Evolutionary conservation across 2,797 vertebrate species (phyloP), one percentile per base, ranked within the genome.

Genomic region (Delichon dasypus): DNA sequence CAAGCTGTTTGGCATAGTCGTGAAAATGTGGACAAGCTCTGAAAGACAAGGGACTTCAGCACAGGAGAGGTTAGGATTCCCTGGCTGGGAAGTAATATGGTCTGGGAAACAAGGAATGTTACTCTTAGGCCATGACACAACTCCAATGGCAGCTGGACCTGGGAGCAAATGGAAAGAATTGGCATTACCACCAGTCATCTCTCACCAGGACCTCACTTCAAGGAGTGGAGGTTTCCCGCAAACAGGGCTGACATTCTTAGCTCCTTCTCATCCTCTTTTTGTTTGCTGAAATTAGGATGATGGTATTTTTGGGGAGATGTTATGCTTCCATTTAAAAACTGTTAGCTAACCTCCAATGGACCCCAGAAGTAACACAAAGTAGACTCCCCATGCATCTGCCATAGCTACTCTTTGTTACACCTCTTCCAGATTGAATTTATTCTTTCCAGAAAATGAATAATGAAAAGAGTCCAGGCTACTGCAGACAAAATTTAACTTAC

Each of bases 111-210:
- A 67, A 36, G 17, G 18, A 74, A 36, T 71, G 23, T 47, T 71
- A 5, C 13, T 74, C 2, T 71, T 57, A 42, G 1, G 0, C 29
- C 64, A n/a, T 2, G 1, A 8, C 1, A 1, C 6, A 60, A 20
- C 20, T 21, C 26, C 14, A 61, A 0, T 19, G 17, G 45, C 19
- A 57, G 13, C 18, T 75, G 54, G 48, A 76, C 18, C 25, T 38
- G 14, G 22, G 18, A 17, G 7, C 32, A 40, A 64, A 23, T 21
- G 38, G 45, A 38, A 53, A 30, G 23, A 47, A 40, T 16, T 87
- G n/a, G 1, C 32, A 42, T 57, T 26, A 27, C 3, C 20, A 42
- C 11, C 2, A 2, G 8, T 30, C 10, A 64, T 15, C 20, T 71
- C 40, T 40, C 25, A 51, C 8, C 12, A 2, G 34, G 6, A 72